Conservation (phyloP, 2,797 vertebrate genomes). For the Rhyacichthys aspro region DNA sequence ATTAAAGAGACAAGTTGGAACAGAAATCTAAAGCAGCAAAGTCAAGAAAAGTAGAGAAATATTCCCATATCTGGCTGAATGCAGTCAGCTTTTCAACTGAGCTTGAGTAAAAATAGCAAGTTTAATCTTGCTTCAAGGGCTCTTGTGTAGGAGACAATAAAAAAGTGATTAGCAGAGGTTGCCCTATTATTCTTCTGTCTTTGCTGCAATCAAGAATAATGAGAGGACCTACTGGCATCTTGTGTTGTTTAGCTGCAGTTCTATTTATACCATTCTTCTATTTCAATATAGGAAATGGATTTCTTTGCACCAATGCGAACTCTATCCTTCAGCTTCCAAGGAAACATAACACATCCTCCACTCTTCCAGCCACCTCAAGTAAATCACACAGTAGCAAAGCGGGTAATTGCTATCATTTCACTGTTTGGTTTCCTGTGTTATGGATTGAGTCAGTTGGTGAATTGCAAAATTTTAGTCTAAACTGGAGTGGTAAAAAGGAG, state of each 20-base stretch:
- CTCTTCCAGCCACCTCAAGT: slow-evolving; percentile 34
- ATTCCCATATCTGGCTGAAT: slow-evolving; percentile 2
- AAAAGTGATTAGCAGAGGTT: slow-evolving; percentile 75
- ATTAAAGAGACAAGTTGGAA: slow-evolving; percentile 57
- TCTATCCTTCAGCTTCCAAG: slow-evolving; percentile 46
- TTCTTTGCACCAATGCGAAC: slow-evolving; percentile 47
- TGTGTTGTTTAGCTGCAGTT: slow-evolving; percentile 59
- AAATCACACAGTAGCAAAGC: slow-evolving; percentile 61
- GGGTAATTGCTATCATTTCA: slow-evolving; percentile 26
- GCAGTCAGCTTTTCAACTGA: slow-evolving; percentile 16
- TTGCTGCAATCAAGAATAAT: slow-evolving; percentile 72
- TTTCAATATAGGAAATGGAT: slow-evolving; percentile 62
- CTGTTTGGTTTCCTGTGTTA: slow-evolving; percentile 35
- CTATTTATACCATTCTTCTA: slow-evolving; percentile 75
- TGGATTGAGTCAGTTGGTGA: slow-evolving; percentile 7
- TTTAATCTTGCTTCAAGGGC: slow-evolving; percentile 63
- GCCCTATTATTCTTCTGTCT: slow-evolving; percentile 78
- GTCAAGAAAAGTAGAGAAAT: slow-evolving; percentile 36
- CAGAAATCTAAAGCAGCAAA: slow-evolving; percentile 36
- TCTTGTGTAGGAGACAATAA: slow-evolving; percentile 63
- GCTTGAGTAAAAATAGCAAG: slow-evolving; percentile 63
- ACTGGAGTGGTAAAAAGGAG: neutral
- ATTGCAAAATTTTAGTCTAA: slow-evolving; percentile 2
- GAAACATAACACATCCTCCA: slow-evolving; percentile 44
- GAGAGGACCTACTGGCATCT: slow-evolving; percentile 59